Conservation (phyloP, 2,888 invertebrate species). For the Nipponacmea schrenckii region DNA sequence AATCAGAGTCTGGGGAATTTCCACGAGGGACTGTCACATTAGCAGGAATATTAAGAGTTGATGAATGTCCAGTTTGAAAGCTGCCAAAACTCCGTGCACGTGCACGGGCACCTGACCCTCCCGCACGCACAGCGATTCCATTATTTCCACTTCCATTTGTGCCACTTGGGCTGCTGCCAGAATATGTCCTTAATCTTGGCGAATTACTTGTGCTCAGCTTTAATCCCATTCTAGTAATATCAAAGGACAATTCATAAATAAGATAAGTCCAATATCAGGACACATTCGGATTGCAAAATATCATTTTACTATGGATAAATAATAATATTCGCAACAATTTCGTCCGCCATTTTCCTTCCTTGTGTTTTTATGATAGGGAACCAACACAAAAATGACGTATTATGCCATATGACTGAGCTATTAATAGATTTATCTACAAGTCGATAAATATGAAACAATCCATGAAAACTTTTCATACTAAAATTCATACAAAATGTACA, state of each 20-base stretch:
- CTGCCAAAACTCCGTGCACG: constrained; percentile 61
- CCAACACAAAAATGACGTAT: constrained; percentile 58
- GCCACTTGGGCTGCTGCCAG: constrained; percentile 49
- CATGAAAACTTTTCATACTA: no score
- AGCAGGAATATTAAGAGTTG: constrained; percentile 58
- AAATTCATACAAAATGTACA: no score
- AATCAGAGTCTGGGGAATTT: constrained; percentile 63
- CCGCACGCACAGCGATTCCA: constrained; percentile 45
- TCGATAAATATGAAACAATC: constrained; percentile 27
- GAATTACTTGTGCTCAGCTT: constrained; percentile 59
- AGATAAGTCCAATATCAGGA: constrained; percentile 1
- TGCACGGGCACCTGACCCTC: constrained; percentile 43
- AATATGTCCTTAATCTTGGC: constrained; percentile 58
- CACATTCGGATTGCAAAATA: constrained; percentile 4
- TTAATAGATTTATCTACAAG: constrained; percentile 24
- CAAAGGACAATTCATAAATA: neutral
- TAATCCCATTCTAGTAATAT: constrained; percentile 49
- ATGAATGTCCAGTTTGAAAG: constrained; percentile 50
- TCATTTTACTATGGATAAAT: neutral
- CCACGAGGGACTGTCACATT: constrained; percentile 55
- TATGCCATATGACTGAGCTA: constrained; percentile 45
- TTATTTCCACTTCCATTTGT: constrained; percentile 46
- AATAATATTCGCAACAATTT: constrained; percentile 31
- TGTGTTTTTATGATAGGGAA: constrained; percentile 55
- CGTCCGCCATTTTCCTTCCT: constrained; percentile 60